Evolutionary conservation across 1,140 invertebrate genomes (phyloP).

Genomic region (Ostrea denselamellosa): DNA sequence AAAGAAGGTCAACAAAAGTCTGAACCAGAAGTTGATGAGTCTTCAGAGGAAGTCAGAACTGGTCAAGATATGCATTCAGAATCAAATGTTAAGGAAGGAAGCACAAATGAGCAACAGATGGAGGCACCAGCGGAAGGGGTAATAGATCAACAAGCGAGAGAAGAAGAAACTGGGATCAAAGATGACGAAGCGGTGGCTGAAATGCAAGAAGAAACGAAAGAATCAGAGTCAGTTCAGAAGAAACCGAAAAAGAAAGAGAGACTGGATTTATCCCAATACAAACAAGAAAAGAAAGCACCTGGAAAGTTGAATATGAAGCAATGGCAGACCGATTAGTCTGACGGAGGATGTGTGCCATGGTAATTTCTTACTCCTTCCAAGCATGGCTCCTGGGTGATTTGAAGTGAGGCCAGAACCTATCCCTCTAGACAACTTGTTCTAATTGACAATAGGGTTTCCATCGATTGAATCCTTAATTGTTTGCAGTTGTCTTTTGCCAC

Average conservation of each 20-base stretch:
- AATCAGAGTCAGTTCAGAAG: neutral
- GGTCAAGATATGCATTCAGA: neutral
- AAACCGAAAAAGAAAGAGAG: constrained; percentile 11
- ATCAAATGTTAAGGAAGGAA: neutral
- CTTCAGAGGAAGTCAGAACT: neutral
- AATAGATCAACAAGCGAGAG: neutral
- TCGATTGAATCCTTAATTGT: constrained; percentile 18
- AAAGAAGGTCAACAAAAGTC: neutral
- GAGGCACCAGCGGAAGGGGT: neutral
- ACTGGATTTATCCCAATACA: constrained; percentile 17
- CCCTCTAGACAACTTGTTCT: constrained; percentile 34
- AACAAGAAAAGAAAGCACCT: constrained; percentile 7
- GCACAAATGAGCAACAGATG: neutral
- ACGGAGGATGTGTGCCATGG: neutral
- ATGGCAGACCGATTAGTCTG: neutral
- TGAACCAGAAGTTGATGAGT: neutral
- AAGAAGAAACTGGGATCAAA: neutral
- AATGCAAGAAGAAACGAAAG: neutral
- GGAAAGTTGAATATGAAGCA: constrained; percentile 11
- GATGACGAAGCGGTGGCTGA: neutral
- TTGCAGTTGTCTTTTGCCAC: constrained; percentile 27
- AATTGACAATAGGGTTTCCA: constrained; percentile 12
- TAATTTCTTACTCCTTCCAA: constrained; percentile 39
- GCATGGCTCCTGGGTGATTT: constrained; percentile 26
- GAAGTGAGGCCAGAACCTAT: constrained; percentile 26